Evolutionary conservation across 2,113 vertebrate species (phyloP), one percentile per base, ranked within the genome.

Genomic region (Rhea pennata): DNA sequence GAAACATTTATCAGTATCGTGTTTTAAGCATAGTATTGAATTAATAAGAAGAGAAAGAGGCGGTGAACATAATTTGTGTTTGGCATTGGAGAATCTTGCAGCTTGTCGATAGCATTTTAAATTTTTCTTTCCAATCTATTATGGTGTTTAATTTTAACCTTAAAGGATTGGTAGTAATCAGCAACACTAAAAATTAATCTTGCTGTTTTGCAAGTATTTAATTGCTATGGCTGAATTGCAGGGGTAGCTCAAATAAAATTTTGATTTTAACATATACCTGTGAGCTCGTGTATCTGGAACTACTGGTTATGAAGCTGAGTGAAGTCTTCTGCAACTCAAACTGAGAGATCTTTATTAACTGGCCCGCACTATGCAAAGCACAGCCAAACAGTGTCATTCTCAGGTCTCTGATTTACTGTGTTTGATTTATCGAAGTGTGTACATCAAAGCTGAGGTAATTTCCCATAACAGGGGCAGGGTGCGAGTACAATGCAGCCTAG

Each of bases 61-160:
- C 94, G 88, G 0, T 92, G 83, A 64, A 84, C 76, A 87, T 92
- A 93, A 93, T 96, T 96, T 96, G 61, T 93, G 88, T 87, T 79
- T 89, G 83, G 73, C 66, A 48, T 95, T 92, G 73, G 86, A 84
- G 48, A 97, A 84, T 36, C 89, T 73, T 67, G 74, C 90, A 86
- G 90, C 67, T 94, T 97, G 92, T 96, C 96, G 94, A 92, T 80
- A 94, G 50, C 51, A 82, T 96, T 98, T 94, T 75, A 71, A 11
- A 61, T 40, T 97, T 97, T 95, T 90, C 83, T 96, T 93, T 97
- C 56, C 67, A 44, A 12, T 83, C 62, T 96, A 81, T 95, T 96
- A 86, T 88, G 58, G 91, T 95, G 85, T 93, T 96, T 98, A 97
- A 84, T 97, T 97, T 98, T 95, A 97, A 97, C 92, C 97, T 96